Evolutionary conservation across 2,113 vertebrate genomes (phyloP), one percentile per base, ranked within the genome.

Genomic region (Nymphicus hollandicus): DNA sequence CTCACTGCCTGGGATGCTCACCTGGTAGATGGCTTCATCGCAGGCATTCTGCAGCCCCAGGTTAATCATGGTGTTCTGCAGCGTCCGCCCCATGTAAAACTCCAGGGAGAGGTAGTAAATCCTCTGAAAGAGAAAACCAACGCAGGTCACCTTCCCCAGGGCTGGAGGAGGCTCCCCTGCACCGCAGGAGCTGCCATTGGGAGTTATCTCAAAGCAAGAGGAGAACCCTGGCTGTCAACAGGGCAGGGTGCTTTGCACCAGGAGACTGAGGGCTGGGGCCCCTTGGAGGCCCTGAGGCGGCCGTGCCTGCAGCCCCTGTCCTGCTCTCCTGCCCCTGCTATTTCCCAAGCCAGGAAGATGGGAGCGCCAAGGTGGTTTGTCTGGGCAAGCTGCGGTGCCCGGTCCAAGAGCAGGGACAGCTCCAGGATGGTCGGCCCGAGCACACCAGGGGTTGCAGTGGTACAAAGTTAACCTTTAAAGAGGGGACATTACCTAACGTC

Each of bases 31-130:
- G 28, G 99, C 99, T 87, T 99, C 99, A 0, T 99, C 99, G 7
- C 99, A 99, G 89, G 99, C 99, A 4, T 99, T 99, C 96, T 99
- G 99, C 96, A 99, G 97, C 25, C 99, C 99, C 71, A 99, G 98
- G 97, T 99, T 99, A 79, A 99, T 98, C 99, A 99, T 99, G 22
- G 99, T 99, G 97, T 99, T 99, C 88, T 99, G 99, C 56, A 99
- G 98, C 0, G 99, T 98, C 69, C 99, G 95, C 69, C 99, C 99
- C 98, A 99, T 99, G 97, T 99, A 99, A 96, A 99, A 99, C 96
- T 99, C 99, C 98, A 99, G 97, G 52, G 99, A 99, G 39, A 99
- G 98, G 92, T 99, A 99, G 93, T 99, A 99, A 49, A 99, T 98
- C 93, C 99, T 98, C 99, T 99, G 90, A 39, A 91, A 88, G 68